Evolutionary conservation across 2,797 vertebrate species (phyloP).

Genomic region (Pyrocephalus nanus): DNA sequence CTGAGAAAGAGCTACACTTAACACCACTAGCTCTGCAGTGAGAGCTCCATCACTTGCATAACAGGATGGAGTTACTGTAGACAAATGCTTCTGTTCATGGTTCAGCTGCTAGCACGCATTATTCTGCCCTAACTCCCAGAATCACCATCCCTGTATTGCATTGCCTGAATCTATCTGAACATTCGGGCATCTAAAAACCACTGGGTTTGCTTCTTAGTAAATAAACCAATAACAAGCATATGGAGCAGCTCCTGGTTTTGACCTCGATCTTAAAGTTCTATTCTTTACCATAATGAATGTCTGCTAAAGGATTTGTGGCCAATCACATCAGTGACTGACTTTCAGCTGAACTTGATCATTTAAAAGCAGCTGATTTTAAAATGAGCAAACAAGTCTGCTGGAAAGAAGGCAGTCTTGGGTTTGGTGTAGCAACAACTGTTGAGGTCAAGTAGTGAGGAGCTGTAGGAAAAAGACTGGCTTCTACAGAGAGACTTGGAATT

Average conservation of each 20-base stretch:
- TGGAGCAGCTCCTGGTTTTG: neutral
- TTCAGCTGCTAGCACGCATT: neutral
- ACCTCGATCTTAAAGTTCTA: neutral
- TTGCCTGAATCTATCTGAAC: neutral
- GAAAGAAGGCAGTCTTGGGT: neutral
- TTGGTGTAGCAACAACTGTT: neutral
- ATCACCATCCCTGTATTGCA: neutral
- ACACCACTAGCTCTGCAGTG: neutral
- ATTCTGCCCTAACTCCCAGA: neutral
- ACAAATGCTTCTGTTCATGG: neutral
- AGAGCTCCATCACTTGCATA: neutral
- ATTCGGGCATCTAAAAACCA: neutral
- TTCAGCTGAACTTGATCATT: neutral
- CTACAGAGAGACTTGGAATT: neutral
- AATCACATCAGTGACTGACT: neutral
- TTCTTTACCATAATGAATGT: neutral
- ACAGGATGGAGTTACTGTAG: neutral
- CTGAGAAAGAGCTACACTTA: neutral
- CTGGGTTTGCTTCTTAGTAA: neutral
- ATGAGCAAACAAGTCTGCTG: neutral
- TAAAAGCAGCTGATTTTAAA: neutral
- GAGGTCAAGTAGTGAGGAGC: neutral
- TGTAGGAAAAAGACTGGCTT: neutral
- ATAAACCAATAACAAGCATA: neutral
- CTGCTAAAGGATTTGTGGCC: neutral